Evolutionary conservation across 2,797 vertebrate genomes (phyloP).

Genomic region (Lutjanus argentimaculatus): DNA sequence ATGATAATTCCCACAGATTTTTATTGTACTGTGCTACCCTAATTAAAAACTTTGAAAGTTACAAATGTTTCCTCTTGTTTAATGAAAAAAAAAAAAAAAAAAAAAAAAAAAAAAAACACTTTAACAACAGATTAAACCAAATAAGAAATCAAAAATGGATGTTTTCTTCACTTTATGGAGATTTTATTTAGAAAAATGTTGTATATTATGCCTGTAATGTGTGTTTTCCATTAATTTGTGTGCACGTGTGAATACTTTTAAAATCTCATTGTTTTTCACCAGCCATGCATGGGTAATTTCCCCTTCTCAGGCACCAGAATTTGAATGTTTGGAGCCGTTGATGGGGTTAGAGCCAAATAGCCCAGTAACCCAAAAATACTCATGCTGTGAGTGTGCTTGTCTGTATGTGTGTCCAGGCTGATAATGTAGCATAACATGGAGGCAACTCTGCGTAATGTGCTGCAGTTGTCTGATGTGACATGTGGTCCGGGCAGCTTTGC

Average conservation of each 20-base stretch:
- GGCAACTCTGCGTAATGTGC: constrained; percentile 1
- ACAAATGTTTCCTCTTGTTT: too few relatives aligned
- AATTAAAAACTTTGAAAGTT: too few relatives aligned
- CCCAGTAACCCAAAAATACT: constrained; percentile 30
- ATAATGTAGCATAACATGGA: neutral
- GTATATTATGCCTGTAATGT: too few relatives aligned
- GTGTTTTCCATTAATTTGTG: neutral
- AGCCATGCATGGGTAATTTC: neutral
- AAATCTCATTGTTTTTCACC: neutral
- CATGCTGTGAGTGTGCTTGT: neutral
- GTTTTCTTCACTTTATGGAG: too few relatives aligned
- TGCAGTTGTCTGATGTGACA: constrained; percentile 14
- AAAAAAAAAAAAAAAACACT: too few relatives aligned
- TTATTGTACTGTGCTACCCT: too few relatives aligned
- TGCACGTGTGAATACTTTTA: neutral
- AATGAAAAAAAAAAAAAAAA: too few relatives aligned
- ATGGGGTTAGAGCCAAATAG: constrained; percentile 17
- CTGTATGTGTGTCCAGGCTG: neutral
- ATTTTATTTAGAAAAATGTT: too few relatives aligned
- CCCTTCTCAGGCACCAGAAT: neutral
- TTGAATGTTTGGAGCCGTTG: neutral
- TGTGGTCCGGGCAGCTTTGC: constrained; percentile 60
- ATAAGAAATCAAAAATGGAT: too few relatives aligned
- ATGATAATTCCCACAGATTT: too few relatives aligned
- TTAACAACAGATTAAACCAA: too few relatives aligned